A percentile compares a stretch with the other conserved stretches of the same genome.
Evolutionary conservation across 2,797 vertebrate genomes (phyloP).

Genomic region (Hydrocynus forskahlii): DNA sequence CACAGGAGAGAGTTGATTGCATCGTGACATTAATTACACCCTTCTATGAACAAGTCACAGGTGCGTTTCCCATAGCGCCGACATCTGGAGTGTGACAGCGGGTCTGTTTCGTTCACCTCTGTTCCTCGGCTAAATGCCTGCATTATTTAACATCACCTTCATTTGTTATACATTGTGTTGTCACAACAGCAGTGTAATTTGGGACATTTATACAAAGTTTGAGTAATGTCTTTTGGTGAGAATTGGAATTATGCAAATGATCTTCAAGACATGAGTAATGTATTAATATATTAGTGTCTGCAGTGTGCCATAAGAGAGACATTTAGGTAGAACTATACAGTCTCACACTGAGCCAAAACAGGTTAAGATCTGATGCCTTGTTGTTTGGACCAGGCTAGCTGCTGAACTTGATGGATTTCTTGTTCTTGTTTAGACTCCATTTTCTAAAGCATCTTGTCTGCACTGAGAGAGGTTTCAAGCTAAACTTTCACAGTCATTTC

Average conservation of each 20-base stretch:
- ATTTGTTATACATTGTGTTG: constrained; percentile 54
- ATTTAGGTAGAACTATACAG: constrained; percentile 11
- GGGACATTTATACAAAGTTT: constrained; percentile 53
- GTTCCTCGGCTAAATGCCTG: constrained; percentile 23
- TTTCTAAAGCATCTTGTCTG: constrained; percentile 2
- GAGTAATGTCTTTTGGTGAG: constrained; percentile 51
- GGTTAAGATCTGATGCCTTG: constrained; percentile 11
- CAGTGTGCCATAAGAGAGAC: constrained; percentile 38
- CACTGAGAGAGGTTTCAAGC: neutral
- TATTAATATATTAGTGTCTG: constrained; percentile 44
- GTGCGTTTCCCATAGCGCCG: constrained; percentile 15
- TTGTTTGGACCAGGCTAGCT: neutral
- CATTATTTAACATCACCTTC: constrained; percentile 68
- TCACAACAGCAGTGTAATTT: constrained; percentile 68
- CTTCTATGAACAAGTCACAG: constrained; percentile 22
- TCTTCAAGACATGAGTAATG: constrained; percentile 50
- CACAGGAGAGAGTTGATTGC: constrained; percentile 42
- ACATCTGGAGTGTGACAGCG: neutral
- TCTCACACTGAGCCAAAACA: neutral
- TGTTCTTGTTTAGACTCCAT: constrained; percentile 9
- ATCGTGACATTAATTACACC: constrained; percentile 49
- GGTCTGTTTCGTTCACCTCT: neutral
- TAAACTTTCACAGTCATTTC: constrained; percentile 2
- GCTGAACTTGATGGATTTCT: constrained; percentile 2
- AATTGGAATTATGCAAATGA: constrained; percentile 62